These are phyloP conservation scores for Sinocyclocheilus maitianheensis DNA, from an alignment of 2,113 vertebrate genomes.

Conservation along the genomic window DNA sequence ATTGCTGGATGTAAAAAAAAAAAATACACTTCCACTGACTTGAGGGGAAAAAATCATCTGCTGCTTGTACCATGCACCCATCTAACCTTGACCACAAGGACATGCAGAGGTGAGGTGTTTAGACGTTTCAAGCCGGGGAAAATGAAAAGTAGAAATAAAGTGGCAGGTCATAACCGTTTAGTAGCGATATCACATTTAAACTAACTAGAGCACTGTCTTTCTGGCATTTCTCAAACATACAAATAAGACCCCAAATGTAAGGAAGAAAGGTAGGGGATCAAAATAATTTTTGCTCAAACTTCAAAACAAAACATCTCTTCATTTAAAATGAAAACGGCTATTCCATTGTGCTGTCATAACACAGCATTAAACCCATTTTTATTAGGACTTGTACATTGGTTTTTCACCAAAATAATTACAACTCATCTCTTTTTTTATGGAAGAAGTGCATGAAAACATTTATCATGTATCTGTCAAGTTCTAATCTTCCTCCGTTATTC, in stretches of 20 bases:
- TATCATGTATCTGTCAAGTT: constrained; percentile 4
- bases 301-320: constrained; percentile 60
- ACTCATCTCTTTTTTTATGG: constrained; percentile 29
- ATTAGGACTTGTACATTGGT: constrained; percentile 38
- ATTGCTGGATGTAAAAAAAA: constrained; percentile 91
- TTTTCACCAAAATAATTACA: constrained; percentile 53
- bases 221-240: constrained; percentile 71
- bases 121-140: constrained; percentile 74
- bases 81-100: constrained; percentile 96
- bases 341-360: constrained; percentile 64
- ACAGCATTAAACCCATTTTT: constrained; percentile 55
- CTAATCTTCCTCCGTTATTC: constrained; percentile 53
- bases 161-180: constrained; percentile 56
- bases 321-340: constrained; percentile 37
- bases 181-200: constrained; percentile 66
- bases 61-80: constrained; percentile 98
- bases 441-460: constrained; percentile 51
- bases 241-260: constrained; percentile 68
- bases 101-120: constrained; percentile 90
- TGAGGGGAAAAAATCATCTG: constrained; percentile 83
- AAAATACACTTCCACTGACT: constrained; percentile 90
- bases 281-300: constrained; percentile 57
- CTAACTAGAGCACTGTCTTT: constrained; percentile 69
- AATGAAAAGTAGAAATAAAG: constrained; percentile 46
- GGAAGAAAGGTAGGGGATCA: constrained; percentile 47